phyloP scores from a whole-genome alignment of 2,113 vertebrate genomes.

The Vulpes lagopus region DNA sequence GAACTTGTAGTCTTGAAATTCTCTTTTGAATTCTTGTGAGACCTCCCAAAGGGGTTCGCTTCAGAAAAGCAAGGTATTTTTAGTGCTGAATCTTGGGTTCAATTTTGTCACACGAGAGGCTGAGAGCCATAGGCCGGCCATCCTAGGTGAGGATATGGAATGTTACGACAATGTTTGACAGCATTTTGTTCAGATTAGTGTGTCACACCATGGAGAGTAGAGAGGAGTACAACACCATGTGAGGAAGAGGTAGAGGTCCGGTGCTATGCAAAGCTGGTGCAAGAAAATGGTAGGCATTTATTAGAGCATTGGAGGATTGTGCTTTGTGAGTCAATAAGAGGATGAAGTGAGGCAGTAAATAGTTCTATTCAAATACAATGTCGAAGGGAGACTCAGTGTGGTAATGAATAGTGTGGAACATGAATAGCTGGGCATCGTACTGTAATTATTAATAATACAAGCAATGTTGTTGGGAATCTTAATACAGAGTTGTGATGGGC shows the following conservation, averaged over 20 bases:
- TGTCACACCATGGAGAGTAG: not conserved
- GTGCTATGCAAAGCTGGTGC: not conserved
- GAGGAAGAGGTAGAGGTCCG: not conserved
- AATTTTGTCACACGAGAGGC: not conserved
- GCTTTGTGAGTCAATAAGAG: not conserved
- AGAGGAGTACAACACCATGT: no score
- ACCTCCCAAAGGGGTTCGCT: not conserved
- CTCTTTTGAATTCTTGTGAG: constrained; percentile 22
- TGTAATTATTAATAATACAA: not conserved
- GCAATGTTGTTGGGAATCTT: not conserved
- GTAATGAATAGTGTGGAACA: not conserved
- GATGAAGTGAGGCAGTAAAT: not conserved
- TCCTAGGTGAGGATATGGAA: not conserved
- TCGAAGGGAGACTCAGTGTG: not conserved
- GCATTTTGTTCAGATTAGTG: not conserved
- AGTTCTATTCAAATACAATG: not conserved
- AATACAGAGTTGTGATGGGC: not conserved
- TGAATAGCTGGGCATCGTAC: not conserved
- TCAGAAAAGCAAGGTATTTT: constrained; percentile 21
- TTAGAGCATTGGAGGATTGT: not conserved
- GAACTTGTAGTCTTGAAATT: not conserved
- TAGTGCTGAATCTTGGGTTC: not conserved
- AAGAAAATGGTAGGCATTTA: not conserved
- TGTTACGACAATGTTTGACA: rapidly evolving
- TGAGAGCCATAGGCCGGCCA: not conserved